Evolutionary conservation across 2,113 vertebrate species (phyloP).

Genomic region (Larimichthys polyactis): DNA sequence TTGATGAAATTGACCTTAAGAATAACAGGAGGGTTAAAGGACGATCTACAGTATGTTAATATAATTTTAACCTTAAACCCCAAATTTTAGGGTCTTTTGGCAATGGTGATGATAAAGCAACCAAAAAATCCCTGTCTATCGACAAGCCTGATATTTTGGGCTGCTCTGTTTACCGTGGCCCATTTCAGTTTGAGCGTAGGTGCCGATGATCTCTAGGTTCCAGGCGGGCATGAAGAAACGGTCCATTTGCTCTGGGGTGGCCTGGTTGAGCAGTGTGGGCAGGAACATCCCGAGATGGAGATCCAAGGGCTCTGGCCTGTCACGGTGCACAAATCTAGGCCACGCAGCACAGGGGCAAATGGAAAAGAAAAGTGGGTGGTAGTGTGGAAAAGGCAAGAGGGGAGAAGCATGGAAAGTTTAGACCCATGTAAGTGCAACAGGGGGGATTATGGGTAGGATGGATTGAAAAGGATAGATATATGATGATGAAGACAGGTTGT

Average conservation of each 20-base stretch:
- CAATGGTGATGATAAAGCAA: not conserved
- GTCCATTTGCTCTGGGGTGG: conserved; percentile 94
- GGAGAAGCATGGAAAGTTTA: not conserved
- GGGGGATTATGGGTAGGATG: not conserved
- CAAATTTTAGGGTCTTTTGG: not conserved
- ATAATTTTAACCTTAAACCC: not conserved
- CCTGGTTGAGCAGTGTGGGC: conserved; percentile 97
- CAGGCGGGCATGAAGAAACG: conserved; percentile 98
- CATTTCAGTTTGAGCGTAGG: conserved; percentile 99
- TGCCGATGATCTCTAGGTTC: conserved; percentile 99
- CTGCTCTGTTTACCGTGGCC: conserved; percentile 92
- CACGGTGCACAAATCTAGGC: conserved; percentile 90
- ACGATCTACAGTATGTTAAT: not conserved
- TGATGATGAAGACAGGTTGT: not conserved
- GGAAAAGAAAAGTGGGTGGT: conserved; percentile 41
- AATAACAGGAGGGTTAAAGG: not conserved
- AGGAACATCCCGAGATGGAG: conserved; percentile 99
- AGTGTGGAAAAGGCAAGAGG: conserved; percentile 18
- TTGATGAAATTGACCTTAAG: not conserved
- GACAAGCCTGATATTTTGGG: not conserved
- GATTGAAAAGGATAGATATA: not conserved
- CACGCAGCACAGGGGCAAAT: conserved; percentile 51
- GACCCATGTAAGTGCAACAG: not conserved
- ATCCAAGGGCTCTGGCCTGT: conserved; percentile 93
- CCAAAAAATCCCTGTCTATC: not conserved